Evolutionary conservation across 2,113 vertebrate species (phyloP).

Genomic region (Rutilus rutilus): DNA sequence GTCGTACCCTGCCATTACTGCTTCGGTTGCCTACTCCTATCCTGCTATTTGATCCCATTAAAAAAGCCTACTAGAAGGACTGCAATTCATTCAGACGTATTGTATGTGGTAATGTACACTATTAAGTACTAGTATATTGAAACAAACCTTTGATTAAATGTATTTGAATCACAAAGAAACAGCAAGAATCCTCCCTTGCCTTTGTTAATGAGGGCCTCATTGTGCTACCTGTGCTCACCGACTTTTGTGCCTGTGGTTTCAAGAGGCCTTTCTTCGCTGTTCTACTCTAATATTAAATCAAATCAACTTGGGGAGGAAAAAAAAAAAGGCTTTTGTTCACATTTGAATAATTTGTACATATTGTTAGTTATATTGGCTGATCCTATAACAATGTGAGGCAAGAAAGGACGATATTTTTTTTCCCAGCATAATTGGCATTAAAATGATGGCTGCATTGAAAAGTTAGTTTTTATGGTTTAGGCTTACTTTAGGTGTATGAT

Average conservation of each 20-base stretch:
- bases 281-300: conserved; percentile 77
- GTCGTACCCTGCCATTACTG: conserved; percentile 75
- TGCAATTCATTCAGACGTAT: conserved; percentile 73
- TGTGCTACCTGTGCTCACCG: conserved; percentile 73
- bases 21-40: conserved; percentile 69
- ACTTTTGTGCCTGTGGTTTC: conserved; percentile 73
- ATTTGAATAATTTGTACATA: conserved; percentile 44
- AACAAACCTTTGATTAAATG: conserved; percentile 85
- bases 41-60: conserved; percentile 70
- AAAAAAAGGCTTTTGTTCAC: conserved; percentile 51
- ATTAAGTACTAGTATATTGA: conserved; percentile 79
- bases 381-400: conserved; percentile 18
- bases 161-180: conserved; percentile 84
- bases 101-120: conserved; percentile 80
- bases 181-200: conserved; percentile 74
- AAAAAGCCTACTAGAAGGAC: conserved; percentile 69
- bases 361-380: conserved; percentile 41
- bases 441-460: not conserved
- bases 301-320: conserved; percentile 53
- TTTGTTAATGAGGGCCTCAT: conserved; percentile 73
- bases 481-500: conserved; percentile 10
- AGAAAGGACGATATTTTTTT: not conserved
- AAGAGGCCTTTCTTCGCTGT: conserved; percentile 61
- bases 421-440: not conserved
- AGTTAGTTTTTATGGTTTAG: not conserved